Evolutionary conservation across 2,888 invertebrate genomes (phyloP).

Genomic region (Griposia aprilina): DNA sequence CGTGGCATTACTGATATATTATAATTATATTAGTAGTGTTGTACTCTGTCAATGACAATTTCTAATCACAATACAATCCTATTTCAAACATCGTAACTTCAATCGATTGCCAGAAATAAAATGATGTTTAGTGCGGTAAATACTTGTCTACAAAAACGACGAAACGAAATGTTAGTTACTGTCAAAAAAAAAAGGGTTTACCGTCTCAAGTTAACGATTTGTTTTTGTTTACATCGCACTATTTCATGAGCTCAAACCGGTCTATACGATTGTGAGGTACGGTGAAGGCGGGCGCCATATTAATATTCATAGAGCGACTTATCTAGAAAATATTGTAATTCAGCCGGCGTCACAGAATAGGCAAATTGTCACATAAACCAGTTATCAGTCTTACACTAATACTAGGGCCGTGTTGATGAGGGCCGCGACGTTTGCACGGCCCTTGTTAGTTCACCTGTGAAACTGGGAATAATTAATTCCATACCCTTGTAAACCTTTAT

Average conservation of each 20-base stretch:
- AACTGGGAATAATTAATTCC: slow-evolving; percentile 76
- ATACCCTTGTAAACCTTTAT: slow-evolving; percentile 69
- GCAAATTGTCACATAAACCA: slow-evolving; percentile 68
- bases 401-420: slow-evolving; percentile 69
- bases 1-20: neutral
- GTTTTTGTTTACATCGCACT: slow-evolving; percentile 27
- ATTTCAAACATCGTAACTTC: too few species aligned
- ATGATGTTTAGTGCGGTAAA: neutral
- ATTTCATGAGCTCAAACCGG: slow-evolving; percentile 6
- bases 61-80: too few species aligned
- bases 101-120: neutral
- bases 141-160: too few species aligned
- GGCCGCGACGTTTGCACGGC: slow-evolving; percentile 67
- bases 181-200: slow-evolving; percentile 10
- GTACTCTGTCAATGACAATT: too few species aligned
- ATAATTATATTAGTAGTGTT: too few species aligned
- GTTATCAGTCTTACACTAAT: slow-evolving; percentile 74
- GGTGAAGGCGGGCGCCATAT: slow-evolving; percentile 7
- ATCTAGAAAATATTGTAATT: slow-evolving; percentile 61
- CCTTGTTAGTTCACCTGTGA: slow-evolving; percentile 78
- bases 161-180: neutral
- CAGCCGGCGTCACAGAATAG: slow-evolving; percentile 56
- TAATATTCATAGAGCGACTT: slow-evolving; percentile 56
- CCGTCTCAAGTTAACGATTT: slow-evolving; percentile 11
- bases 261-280: neutral